Evolutionary conservation across 2,888 invertebrate species (phyloP), one percentile per base, ranked within the genome.

Genomic region (Rhamnusium bicolor): DNA sequence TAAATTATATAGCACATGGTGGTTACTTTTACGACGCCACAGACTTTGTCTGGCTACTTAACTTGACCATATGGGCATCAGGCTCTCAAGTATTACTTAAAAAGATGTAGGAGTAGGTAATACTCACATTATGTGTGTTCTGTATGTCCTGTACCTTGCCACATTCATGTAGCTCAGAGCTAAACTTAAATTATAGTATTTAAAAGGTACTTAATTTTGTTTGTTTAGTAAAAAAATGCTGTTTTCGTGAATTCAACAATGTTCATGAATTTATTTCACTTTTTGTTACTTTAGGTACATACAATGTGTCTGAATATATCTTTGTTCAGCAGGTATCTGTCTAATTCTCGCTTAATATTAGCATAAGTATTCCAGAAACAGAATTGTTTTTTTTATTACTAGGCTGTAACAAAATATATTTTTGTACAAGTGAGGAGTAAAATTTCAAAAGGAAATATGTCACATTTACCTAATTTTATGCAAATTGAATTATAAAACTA

Each of bases 11-110:
- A 47, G 54, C 63, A 65, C 60, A 71, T 29, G 65, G 65, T 65
- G 65, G 60, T 65, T 70, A 49, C 47, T 27, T 71, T 49, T 66
- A 60, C 49, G 65, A 71, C 65, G 54, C 65, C 71, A 71, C 51
- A 49, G 65, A 65, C 40, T 56, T 46, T 58, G 71, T 65, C 71
- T 65, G 71, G 65, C 58, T 65, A 63, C 65, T 65, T 71, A 58
- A 71, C 56, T 63, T 71, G 65, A 58, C 65, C 71, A 65, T 71
- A 66, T 71, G 71, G 65, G 60, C 65, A 14, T 65, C n/a, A 65
- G 56, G 16, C 56, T 29, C 40, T 46, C 19, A 51, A 40, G 47
- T 27, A 14, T 21, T 5, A 16, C 27, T n/a, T 27, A 5, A 7
- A 40, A n/a, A 51, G 32, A 32, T 32, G 65, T 65, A 40, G 65